Base-by-base conservation (phyloP, 2,888 invertebrate species). In the Zygaena filipendulae region DNA sequence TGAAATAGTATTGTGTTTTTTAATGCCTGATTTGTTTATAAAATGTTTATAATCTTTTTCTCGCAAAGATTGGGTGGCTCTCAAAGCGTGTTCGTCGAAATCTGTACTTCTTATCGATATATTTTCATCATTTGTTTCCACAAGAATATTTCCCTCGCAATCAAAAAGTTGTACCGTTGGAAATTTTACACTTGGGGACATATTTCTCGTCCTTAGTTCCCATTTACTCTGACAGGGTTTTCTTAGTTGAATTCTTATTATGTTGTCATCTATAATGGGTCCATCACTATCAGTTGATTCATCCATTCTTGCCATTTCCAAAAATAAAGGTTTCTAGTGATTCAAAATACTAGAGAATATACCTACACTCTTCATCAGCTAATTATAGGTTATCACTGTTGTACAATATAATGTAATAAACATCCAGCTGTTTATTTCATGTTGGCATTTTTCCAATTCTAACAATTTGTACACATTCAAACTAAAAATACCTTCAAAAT, bases 131-230 rank as follows among this genome's bases (percentile, higher is more conserved):
- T 82, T 82, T 40, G 85, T 82, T 62, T 85, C 83, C 13, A 84
- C 72, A 39, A 85, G 67, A 28, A 85, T 68, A 58, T 83, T 80
- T 40, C 85, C 85, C 43, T 83, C 84, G 49, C 83, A 79, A 63
- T 85, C 83, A 55, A 82, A 85, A 39, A 86, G 79, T 58, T 86
- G 84, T 55, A 86, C 82, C 32, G 81, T 81, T 16, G 86, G 86
- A 42, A 86, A 74, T 45, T 62, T 62, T 38, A 84, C 70, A 45
- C 82, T 80, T 21, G 84, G 84, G 30, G 85, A 85, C 31, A 82
- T 82, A 59, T 84, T 85, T 41, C 84, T 81, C 20, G 86, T 86
- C 23, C 84, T 77, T 39, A 86, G 57, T 57, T 85, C 82, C 85
- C 86, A 86, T 62, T 84, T 84, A 64, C 82, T 84, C 42, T 82